Evolutionary conservation across 2,888 invertebrate genomes (phyloP), one percentile per base, ranked within the genome.

Genomic region (Dynastes tityus): DNA sequence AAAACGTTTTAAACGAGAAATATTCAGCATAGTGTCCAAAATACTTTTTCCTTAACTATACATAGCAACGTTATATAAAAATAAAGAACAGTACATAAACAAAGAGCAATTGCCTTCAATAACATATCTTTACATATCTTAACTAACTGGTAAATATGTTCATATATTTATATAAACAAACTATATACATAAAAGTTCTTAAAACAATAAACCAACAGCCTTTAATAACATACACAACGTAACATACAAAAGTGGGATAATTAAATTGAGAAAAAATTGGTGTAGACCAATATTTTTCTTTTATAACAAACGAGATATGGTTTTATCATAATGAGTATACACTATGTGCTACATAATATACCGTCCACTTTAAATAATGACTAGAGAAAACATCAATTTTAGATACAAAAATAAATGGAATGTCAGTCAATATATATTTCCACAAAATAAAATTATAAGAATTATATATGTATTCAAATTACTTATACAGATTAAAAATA

Each of bases 361-460:
- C 13, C 32, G n/a, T n/a, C 6, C 22, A 68, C 58, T 37, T 73
- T 45, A 73, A 58, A 61, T 61, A 32, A 73, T 73, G 73, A 73
- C 73, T 73, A 73, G 73, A 73, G 73, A 73, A 61, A 32, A 58
- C 53, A 8, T 29, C 51, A 45, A 22, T 32, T 55, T 53, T 53
- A 45, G 2, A 49, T 68, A 68, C 53, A 71, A 61, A 73, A 73
- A 49, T 68, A 61, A 58, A 55, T 58, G 73, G 73, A 73, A 73
- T 73, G 73, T 58, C 61, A 61, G 61, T 73, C 58, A 2, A 40
- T 73, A 73, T 58, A 40, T 71, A 13, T 51, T 55, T 55, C 16
- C 53, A 40, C 13, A 16, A 40, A 13, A 40, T 40, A 65, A 65
- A 55, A 2, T 32, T 5, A 32, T 1, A n/a, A 16, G n/a, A 16